Conservation (phyloP, 2,113 vertebrate genomes). For the Oncorhynchus kisutch region DNA sequence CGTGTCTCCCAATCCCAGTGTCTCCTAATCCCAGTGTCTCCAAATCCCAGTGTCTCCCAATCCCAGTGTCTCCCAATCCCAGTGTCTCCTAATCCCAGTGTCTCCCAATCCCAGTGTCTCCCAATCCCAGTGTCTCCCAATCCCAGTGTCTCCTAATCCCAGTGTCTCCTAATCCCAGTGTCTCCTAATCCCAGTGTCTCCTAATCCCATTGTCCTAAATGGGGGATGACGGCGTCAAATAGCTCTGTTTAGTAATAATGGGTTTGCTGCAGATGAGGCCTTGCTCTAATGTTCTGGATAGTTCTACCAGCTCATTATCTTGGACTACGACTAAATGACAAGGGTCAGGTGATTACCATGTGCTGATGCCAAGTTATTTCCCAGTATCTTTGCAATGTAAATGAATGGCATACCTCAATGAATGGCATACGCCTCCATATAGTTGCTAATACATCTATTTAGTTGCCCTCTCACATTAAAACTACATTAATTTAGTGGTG, state of each 20-base stretch:
- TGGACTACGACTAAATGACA: background rate
- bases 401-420: no score
- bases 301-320: background rate
- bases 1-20: conserved; percentile 2
- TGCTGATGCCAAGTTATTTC: background rate
- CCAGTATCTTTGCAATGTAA: background rate
- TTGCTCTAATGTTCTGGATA: background rate
- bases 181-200: conserved; percentile 6
- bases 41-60: background rate
- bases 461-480: background rate
- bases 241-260: background rate
- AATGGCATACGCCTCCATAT: background rate
- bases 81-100: background rate
- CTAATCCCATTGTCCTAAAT: conserved; percentile 30
- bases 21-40: conserved; percentile 14
- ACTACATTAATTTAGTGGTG: background rate
- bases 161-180: background rate
- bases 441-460: background rate
- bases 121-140: conserved; percentile 3
- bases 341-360: background rate
- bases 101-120: conserved; percentile 10
- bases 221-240: conserved; percentile 23
- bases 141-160: background rate
- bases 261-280: conserved; percentile 9
- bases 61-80: conserved; percentile 20